Conservation (phyloP, 64 coral and sea anemone genomes). For the Stylophora pistillata region DNA sequence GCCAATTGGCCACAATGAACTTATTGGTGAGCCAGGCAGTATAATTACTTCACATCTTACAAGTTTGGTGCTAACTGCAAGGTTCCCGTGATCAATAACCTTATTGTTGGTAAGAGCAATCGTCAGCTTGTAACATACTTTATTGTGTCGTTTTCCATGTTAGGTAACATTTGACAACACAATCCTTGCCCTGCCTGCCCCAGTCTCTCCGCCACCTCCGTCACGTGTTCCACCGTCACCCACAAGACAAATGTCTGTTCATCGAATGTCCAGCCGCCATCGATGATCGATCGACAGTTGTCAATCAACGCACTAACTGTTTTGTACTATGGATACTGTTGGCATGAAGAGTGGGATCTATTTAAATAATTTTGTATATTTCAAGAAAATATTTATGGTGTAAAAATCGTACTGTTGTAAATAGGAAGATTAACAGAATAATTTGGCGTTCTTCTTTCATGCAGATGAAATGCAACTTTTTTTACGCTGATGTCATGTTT, state of each 20-base stretch:
- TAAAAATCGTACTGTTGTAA: background rate
- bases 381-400: background rate
- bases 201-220: slow-evolving; percentile 59
- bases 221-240: slow-evolving; percentile 57
- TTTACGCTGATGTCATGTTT: no score
- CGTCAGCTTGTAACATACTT: background rate
- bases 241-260: slow-evolving; percentile 64
- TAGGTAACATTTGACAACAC: slow-evolving; percentile 70
- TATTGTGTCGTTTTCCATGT: background rate
- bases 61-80: no score
- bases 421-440: background rate
- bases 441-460: background rate
- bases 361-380: background rate
- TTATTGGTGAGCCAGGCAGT: no score
- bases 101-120: background rate
- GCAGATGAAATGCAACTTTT: no score
- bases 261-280: slow-evolving; percentile 35
- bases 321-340: background rate
- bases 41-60: no score
- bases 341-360: background rate
- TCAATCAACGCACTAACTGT: background rate
- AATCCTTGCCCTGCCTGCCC: slow-evolving; percentile 74
- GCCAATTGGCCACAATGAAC: no score
- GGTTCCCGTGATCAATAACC: no score
- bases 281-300: slow-evolving; percentile 7